Conservation (phyloP, 2,797 vertebrate genomes). For the Cichlasoma orientale region DNA sequence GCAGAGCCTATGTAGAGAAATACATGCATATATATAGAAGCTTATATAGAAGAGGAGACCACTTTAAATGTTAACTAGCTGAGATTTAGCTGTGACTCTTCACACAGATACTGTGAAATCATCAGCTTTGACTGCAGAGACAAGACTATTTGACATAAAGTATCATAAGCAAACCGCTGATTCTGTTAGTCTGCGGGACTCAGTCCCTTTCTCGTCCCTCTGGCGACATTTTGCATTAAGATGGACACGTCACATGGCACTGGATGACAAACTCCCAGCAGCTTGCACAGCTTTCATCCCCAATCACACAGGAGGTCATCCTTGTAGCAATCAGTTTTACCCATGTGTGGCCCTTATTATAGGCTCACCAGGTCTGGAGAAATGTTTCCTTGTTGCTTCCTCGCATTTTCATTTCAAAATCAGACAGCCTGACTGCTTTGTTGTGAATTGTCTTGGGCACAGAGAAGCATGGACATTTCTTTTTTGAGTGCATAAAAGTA, state of each 20-base stretch:
- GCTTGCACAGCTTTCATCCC: constrained; percentile 18
- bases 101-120: constrained; percentile 55
- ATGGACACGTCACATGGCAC: constrained; percentile 46
- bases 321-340: constrained; percentile 65
- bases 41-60: background rate
- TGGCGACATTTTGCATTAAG: constrained; percentile 53
- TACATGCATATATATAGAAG: background rate
- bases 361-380: constrained; percentile 48
- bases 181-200: constrained; percentile 31
- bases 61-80: background rate
- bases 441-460: background rate
- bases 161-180: constrained; percentile 54
- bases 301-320: constrained; percentile 26
- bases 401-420: constrained; percentile 22
- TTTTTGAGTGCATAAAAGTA: too few species aligned
- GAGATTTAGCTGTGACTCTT: constrained; percentile 21
- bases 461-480: constrained; percentile 1
- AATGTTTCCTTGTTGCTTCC: constrained; percentile 22
- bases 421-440: constrained; percentile 10
- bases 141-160: constrained; percentile 50
- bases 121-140: constrained; percentile 29
- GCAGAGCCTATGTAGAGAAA: background rate
- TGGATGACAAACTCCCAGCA: constrained; percentile 63
- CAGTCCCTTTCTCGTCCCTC: constrained; percentile 11
- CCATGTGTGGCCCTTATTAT: constrained; percentile 66